These are phyloP conservation scores for Garra rufa DNA, from an alignment of 2,113 vertebrate species.

Conservation along the genomic window DNA sequence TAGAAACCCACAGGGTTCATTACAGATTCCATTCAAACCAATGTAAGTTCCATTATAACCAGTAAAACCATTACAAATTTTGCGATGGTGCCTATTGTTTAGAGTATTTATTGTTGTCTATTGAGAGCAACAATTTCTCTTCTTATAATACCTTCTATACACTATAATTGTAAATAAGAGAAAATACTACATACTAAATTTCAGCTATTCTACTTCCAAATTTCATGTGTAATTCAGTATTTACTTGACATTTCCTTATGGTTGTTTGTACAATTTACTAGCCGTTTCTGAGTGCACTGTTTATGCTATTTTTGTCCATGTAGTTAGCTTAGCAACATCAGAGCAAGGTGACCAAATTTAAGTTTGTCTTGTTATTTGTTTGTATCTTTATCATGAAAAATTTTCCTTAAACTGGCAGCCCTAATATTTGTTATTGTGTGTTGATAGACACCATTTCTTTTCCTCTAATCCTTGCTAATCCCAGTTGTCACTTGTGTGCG, in stretches of 20 bases:
- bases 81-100: too few relatives aligned
- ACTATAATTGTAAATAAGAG: background rate
- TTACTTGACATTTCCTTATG: background rate
- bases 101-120: background rate
- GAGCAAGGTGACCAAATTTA: background rate
- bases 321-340: background rate
- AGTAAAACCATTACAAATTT: too few relatives aligned
- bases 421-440: background rate
- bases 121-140: background rate
- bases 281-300: background rate
- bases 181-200: too few relatives aligned
- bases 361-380: background rate
- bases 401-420: background rate
- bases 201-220: background rate
- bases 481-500: too few relatives aligned
- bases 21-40: too few relatives aligned
- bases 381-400: background rate
- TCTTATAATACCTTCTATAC: background rate
- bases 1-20: too few relatives aligned
- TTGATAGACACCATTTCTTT: conserved; percentile 17
- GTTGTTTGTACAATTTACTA: background rate
- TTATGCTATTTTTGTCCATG: background rate
- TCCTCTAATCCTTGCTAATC: background rate
- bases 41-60: too few relatives aligned
- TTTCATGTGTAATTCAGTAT: background rate